phyloP scores from a whole-genome alignment of 2,888 invertebrate species.

The Ypsolopha scabrella region DNA sequence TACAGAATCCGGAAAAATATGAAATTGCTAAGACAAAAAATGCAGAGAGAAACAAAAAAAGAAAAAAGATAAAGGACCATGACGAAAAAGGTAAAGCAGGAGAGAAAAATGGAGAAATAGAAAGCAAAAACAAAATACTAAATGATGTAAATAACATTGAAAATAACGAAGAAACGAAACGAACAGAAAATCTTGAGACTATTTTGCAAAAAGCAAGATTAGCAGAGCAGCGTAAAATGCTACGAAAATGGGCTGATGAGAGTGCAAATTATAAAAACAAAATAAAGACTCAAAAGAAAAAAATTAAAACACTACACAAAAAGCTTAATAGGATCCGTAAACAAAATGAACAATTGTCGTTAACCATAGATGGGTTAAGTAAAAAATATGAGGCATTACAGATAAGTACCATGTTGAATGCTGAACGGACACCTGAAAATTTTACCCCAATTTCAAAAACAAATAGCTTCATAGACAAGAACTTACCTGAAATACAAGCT shows the following conservation, averaged over 20 bases:
- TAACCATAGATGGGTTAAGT: not conserved
- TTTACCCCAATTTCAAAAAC: not conserved
- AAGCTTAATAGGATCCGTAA: not conserved
- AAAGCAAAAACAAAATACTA: constrained; percentile 3
- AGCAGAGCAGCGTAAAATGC: not conserved
- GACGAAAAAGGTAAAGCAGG: constrained; percentile 7
- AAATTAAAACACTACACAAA: constrained; percentile 1
- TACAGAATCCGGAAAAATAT: constrained; percentile 8
- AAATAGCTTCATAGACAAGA: not conserved
- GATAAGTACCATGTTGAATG: not conserved
- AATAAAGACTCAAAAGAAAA: not conserved
- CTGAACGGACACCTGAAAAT: not conserved
- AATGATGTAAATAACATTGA: not conserved
- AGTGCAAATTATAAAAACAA: not conserved
- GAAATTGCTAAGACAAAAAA: constrained; percentile 8
- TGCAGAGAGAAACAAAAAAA: constrained; percentile 6
- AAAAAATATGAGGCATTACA: not conserved
- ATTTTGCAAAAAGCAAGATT: constrained; percentile 1
- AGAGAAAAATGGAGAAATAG: constrained; percentile 6
- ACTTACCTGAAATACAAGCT: constrained; percentile 1
- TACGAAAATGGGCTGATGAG: not conserved
- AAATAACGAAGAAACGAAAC: not conserved
- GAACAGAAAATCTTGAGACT: not conserved
- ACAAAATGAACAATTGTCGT: not conserved
- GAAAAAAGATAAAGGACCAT: constrained; percentile 7